phyloP scores from a whole-genome alignment of 2,797 vertebrate species.

The Sebastes aleutianus region DNA sequence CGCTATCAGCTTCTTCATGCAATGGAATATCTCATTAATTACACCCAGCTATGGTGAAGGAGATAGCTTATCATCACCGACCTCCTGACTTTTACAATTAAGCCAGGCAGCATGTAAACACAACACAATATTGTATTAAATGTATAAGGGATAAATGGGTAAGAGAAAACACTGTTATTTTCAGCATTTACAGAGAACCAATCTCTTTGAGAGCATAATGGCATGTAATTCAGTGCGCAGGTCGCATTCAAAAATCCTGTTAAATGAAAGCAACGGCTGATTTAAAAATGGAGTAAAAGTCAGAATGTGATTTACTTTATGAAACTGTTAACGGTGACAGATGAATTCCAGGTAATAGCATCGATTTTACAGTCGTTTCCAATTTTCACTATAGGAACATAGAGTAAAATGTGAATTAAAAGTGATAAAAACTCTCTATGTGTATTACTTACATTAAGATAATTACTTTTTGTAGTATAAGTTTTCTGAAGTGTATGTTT shows the following conservation, averaged over 20 bases:
- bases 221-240: background rate
- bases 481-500: too few species aligned
- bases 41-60: background rate
- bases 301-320: background rate
- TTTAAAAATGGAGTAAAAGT: background rate
- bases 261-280: background rate
- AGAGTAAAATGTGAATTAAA: background rate
- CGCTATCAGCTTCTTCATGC: constrained; percentile 30
- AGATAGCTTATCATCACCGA: constrained; percentile 19
- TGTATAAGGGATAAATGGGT: background rate
- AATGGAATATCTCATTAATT: constrained; percentile 44
- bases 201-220: background rate
- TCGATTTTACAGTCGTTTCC: background rate
- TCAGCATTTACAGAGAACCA: background rate
- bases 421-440: background rate
- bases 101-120: constrained; percentile 5
- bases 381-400: background rate
- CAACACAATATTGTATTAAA: background rate
- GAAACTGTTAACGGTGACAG: background rate
- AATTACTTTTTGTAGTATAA: too few species aligned
- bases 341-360: background rate
- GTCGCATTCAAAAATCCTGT: constrained; percentile 1
- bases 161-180: background rate
- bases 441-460: too few species aligned
- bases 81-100: constrained; percentile 38